These are phyloP conservation scores for Oryzaephilus surinamensis DNA, from an alignment of 1,140 invertebrate genomes.

Conservation along the genomic window DNA sequence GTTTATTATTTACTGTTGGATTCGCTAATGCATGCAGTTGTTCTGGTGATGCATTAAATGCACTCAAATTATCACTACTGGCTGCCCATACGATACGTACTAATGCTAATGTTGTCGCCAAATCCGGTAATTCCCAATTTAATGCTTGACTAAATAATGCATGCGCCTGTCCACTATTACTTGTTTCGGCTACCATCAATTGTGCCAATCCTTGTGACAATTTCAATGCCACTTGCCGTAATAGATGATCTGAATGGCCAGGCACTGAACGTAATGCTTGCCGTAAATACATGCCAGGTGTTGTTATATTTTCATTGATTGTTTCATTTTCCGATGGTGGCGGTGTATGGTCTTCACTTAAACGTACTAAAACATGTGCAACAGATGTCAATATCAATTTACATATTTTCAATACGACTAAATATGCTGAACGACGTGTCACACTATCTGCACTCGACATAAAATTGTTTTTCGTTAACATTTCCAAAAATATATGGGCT, in stretches of 20 bases:
- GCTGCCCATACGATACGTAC: slow-evolving; percentile 71
- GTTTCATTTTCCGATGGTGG: slow-evolving; percentile 25
- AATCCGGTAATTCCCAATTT: slow-evolving; percentile 54
- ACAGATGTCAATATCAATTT: slow-evolving; percentile 83
- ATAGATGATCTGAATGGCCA: slow-evolving; percentile 48
- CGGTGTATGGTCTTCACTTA: slow-evolving; percentile 45
- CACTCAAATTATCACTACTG: slow-evolving; percentile 56
- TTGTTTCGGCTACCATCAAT: slow-evolving; percentile 31
- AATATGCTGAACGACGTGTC: slow-evolving; percentile 74
- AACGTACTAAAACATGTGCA: slow-evolving; percentile 60
- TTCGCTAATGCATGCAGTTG: slow-evolving; percentile 47
- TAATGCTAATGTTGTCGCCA: slow-evolving; percentile 55
- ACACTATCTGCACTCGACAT: slow-evolving; percentile 65
- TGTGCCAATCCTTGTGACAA: slow-evolving; percentile 63
- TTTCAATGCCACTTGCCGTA: slow-evolving; percentile 62
- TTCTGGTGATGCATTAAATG: slow-evolving; percentile 54
- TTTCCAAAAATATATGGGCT: slow-evolving; percentile 67
- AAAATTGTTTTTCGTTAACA: slow-evolving; percentile 83
- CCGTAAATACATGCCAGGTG: slow-evolving; percentile 49
- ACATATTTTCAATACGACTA: slow-evolving; percentile 77
- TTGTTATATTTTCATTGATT: slow-evolving; percentile 38
- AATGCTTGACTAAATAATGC: slow-evolving; percentile 41
- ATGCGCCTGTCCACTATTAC: slow-evolving; percentile 26
- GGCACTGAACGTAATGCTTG: slow-evolving; percentile 61
- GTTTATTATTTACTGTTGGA: slow-evolving; percentile 40